Evolutionary conservation across 2,888 invertebrate genomes (phyloP), one percentile per base, ranked within the genome.

Genomic region (Xestia ashworthii): DNA sequence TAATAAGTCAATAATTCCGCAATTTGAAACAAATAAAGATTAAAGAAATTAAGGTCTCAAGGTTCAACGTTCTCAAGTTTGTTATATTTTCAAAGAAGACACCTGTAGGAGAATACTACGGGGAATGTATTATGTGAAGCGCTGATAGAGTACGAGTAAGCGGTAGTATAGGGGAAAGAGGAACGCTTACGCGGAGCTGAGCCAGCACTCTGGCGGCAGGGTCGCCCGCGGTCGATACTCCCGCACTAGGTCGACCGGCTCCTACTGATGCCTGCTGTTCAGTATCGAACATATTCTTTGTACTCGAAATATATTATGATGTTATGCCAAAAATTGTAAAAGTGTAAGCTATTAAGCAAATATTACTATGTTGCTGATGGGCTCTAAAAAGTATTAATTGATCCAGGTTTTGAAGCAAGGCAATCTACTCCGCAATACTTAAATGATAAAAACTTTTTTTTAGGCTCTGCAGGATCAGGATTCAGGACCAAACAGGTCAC

Each of bases 211-310:
- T 73, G 84, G 67, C 81, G 81, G 85, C 88, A 87, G 90, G 89
- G 90, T 86, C 91, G 88, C 84, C 81, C 65, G 79, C 91, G 92
- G 91, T 91, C 91, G 92, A 91, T 91, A 91, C 89, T 87, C 89
- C 85, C 88, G 84, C 83, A 88, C 88, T 89, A 89, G 89, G 90
- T 89, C 90, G 89, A 69, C 55, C 76, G 72, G 60, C 78, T 81
- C 67, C 77, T 69, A 68, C 82, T 68, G 46, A 64, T 71, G 78
- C 64, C 65, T 76, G 71, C 55, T 81, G 44, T 60, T 65, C 64
- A 55, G 62, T 81, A 58, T 41, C 22, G 41, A 25, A 44, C 64
- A 78, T 72, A 64, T 55, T 74, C 14, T 53, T 74, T 53, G 22
- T 50, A 48, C 11, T 32, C 8, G 0, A 48, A 22, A 41, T 1